Evolutionary conservation across 2,797 vertebrate species (phyloP), one percentile per base, ranked within the genome.

Genomic region (Micromesistius poutassou): DNA sequence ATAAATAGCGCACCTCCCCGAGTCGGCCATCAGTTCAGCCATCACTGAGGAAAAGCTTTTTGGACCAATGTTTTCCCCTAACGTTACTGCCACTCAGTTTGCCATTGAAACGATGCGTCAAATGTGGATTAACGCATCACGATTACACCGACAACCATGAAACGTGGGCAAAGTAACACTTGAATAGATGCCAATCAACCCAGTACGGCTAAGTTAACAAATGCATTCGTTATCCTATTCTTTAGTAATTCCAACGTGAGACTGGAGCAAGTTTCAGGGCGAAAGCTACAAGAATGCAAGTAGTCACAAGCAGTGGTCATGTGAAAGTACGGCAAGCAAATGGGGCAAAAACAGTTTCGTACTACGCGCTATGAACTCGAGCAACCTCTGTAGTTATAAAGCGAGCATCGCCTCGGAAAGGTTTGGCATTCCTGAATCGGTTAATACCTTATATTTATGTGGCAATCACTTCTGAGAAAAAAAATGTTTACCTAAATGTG

Each of bases 231-330:
- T 0, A 28, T 28, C 62, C 62, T 28, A 28, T 28, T 28, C n/a
- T 13, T 28, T 10, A 9, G 62, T 13, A 28, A 28, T n/a, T 62
- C 55, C 55, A 22, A 62, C 55, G 55, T n/a, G 22, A 62, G n/a
- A 16, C 55, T 62, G 55, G n/a, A 62, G 22, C 5, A 62, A n/a
- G n/a, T 62, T n/a, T n/a, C n/a, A 28, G 70, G n/a, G 6, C 31
- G 30, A 74, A 73, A 79, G 33, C 35, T 72, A 25, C 73, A 91
- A 89, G 93, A 94, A 94, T 94, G 91, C 83, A 42, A 25, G 31
- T 10, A 82, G 71, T 94, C 94, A 95, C 92, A 94, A 89, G 93
- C 71, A 86, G 77, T 28, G 88, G 93, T 95, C 94, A 95, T 92
- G 94, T 95, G 94, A 90, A 90, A 81, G 78, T 89, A 94, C 22